Evolutionary conservation across 2,113 vertebrate genomes (phyloP).

Genomic region (Pristiophorus japonicus): DNA sequence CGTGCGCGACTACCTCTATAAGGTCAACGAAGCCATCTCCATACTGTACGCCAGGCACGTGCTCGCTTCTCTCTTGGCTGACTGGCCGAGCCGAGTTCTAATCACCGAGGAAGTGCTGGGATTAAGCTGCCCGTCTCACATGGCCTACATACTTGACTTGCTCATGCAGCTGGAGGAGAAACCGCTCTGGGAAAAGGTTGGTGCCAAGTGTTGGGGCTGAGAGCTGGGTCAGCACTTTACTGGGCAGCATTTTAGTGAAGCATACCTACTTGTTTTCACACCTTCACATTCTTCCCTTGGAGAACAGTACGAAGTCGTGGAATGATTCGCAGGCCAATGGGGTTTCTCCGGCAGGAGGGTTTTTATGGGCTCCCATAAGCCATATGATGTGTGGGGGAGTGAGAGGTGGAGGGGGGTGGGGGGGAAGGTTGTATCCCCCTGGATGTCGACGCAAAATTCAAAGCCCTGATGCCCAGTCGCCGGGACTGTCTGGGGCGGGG

Average conservation of each 20-base stretch:
- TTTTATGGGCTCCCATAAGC: not conserved
- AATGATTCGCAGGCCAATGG: not conserved
- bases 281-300: not conserved
- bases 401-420: too few species aligned
- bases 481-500: not conserved
- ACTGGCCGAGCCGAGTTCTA: slow-evolving; percentile 74
- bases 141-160: slow-evolving; percentile 97
- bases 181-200: slow-evolving; percentile 87
- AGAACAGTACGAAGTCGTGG: not conserved
- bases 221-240: not conserved
- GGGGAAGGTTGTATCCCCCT: too few species aligned
- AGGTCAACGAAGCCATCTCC: slow-evolving; percentile 86
- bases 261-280: not conserved
- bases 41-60: slow-evolving; percentile 89
- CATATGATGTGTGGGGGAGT: not conserved
- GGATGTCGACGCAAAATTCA: not conserved
- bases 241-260: not conserved
- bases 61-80: slow-evolving; percentile 75
- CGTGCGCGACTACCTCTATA: slow-evolving; percentile 81
- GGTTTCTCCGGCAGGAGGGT: not conserved
- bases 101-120: slow-evolving; percentile 84
- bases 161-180: slow-evolving; percentile 95
- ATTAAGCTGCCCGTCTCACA: slow-evolving; percentile 84
- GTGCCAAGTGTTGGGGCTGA: not conserved
- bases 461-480: not conserved